phyloP scores from a whole-genome alignment of 1,140 invertebrate genomes.

The Hypothenemus hampei region DNA sequence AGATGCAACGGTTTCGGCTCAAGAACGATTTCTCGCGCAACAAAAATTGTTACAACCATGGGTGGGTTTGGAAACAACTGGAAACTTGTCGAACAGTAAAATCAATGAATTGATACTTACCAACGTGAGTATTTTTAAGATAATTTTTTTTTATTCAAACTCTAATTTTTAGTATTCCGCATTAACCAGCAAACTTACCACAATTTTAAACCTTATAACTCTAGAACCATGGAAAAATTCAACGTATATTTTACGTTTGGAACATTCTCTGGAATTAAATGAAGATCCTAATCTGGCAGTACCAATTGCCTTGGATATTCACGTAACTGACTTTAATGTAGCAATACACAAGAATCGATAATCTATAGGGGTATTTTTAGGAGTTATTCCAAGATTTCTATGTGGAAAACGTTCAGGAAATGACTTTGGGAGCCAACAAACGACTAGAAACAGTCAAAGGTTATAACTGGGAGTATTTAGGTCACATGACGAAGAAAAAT shows the following conservation, averaged over 20 bases:
- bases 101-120: not conserved
- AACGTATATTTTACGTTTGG: conserved; percentile 60
- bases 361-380: conserved; percentile 10
- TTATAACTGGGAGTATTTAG: conserved; percentile 11
- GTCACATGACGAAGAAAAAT: not conserved
- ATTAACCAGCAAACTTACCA: conserved; percentile 47
- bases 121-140: not conserved
- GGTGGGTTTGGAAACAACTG: conserved; percentile 24
- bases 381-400: conserved; percentile 19
- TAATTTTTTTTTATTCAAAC: not conserved
- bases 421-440: conserved; percentile 13
- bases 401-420: conserved; percentile 12
- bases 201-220: conserved; percentile 67
- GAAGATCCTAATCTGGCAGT: conserved; percentile 57
- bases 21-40: conserved; percentile 29
- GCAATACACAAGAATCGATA: too few species aligned
- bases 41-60: conserved; percentile 31
- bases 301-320: conserved; percentile 50
- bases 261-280: conserved; percentile 65
- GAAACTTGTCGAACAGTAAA: not conserved
- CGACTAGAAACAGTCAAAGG: not conserved
- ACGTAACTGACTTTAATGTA: conserved; percentile 9
- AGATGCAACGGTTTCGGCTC: conserved; percentile 15
- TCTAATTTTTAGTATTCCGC: conserved; percentile 2
- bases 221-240: conserved; percentile 60